Evolutionary conservation across 2,888 invertebrate species (phyloP).

Genomic region (Mylabris sibirica): DNA sequence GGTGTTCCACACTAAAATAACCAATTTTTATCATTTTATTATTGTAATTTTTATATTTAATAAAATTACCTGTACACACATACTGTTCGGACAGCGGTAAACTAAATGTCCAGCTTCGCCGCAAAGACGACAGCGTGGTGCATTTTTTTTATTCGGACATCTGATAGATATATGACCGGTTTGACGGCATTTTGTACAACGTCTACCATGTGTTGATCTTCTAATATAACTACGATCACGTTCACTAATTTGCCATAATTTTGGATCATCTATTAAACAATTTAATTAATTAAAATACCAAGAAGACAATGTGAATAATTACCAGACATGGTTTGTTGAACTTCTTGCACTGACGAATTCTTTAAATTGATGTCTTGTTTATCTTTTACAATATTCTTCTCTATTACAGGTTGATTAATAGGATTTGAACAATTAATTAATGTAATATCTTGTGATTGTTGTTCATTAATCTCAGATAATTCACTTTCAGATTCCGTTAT

Average conservation of each 20-base stretch:
- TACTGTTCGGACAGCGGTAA: slow-evolving; percentile 72
- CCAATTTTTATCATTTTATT: slow-evolving; percentile 19
- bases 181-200: slow-evolving; percentile 71
- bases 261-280: slow-evolving; percentile 63
- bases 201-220: slow-evolving; percentile 53
- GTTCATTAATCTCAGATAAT: slow-evolving; percentile 18
- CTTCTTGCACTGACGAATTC: slow-evolving; percentile 66
- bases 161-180: slow-evolving; percentile 69
- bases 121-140: slow-evolving; percentile 70
- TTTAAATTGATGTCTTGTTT: slow-evolving; percentile 59
- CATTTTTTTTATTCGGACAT: slow-evolving; percentile 65
- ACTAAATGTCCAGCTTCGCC: slow-evolving; percentile 72
- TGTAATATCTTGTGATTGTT: slow-evolving; percentile 18
- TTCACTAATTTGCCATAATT: slow-evolving; percentile 64
- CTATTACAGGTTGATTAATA: neutral
- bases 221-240: slow-evolving; percentile 32
- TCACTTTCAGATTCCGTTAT: slow-evolving; percentile 26
- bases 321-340: slow-evolving; percentile 73
- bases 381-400: neutral
- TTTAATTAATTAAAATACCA: slow-evolving; percentile 18
- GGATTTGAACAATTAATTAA: slow-evolving; percentile 18
- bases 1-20: slow-evolving; percentile 72
- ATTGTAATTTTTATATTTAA: neutral
- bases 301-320: slow-evolving; percentile 35
- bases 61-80: slow-evolving; percentile 72